These are phyloP conservation scores for Melanotaenia trifasciata DNA, from an alignment of 2,797 vertebrate genomes.

Conservation along the genomic window DNA sequence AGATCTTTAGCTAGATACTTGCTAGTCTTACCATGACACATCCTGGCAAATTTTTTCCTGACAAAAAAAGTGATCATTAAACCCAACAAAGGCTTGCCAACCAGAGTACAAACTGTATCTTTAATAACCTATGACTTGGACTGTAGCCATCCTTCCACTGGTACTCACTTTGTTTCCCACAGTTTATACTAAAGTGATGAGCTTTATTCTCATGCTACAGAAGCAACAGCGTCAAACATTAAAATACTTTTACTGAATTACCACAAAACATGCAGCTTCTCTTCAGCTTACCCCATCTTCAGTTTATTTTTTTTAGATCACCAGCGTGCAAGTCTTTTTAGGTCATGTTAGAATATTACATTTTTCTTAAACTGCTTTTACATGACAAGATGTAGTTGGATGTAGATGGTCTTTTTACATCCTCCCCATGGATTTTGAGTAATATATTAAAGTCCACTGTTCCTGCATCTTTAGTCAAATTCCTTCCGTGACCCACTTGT, in stretches of 20 bases:
- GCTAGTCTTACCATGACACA: too few species aligned
- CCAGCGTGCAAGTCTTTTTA: neutral
- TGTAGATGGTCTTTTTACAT: neutral
- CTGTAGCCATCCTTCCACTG: too few species aligned
- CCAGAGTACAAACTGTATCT: neutral
- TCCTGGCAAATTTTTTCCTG: too few species aligned
- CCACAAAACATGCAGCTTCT: too few species aligned
- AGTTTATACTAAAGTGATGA: neutral
- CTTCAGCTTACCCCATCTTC: neutral
- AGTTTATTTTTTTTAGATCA: neutral
- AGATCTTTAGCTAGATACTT: too few species aligned
- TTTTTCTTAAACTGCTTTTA: neutral
- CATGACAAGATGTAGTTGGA: neutral
- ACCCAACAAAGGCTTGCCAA: too few species aligned
- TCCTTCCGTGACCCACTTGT: neutral
- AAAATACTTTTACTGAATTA: too few species aligned
- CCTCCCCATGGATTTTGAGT: neutral
- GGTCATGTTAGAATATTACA: neutral
- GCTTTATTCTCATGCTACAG: neutral
- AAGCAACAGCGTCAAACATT: too few species aligned
- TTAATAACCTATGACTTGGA: neutral
- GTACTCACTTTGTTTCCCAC: neutral
- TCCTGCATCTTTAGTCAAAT: neutral
- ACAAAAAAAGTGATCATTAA: too few species aligned
- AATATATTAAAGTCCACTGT: neutral